Percentiles rank a stretch among this genome's conserved stretches.
Evolutionary conservation across 2,113 vertebrate species (phyloP).

Genomic region (Eublepharis macularius): DNA sequence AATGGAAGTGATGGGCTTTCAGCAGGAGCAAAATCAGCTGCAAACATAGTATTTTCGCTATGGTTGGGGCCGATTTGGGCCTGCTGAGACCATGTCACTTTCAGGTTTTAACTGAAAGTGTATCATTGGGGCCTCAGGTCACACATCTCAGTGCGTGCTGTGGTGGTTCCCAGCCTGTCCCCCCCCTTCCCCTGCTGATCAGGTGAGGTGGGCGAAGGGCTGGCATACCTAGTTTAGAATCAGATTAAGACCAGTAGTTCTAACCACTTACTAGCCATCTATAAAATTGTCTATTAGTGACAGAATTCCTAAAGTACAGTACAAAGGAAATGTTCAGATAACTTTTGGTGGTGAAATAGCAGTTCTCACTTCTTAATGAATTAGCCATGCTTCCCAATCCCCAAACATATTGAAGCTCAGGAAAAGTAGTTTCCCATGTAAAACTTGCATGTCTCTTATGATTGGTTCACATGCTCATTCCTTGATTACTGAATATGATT

Average conservation of each 20-base stretch:
- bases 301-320: conserved; percentile 3
- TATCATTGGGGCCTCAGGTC: too few species aligned
- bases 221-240: too few species aligned
- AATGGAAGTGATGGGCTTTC: too few species aligned
- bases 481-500: not conserved
- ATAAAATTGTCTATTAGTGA: not conserved
- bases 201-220: too few species aligned
- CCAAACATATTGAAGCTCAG: not conserved
- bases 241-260: not conserved
- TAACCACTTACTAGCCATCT: not conserved
- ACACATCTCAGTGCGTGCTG: too few species aligned
- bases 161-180: too few species aligned
- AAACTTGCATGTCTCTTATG: not conserved
- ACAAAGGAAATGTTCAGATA: not conserved
- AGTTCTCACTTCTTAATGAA: conserved; percentile 9
- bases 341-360: not conserved
- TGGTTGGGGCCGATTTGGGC: too few species aligned
- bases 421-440: not conserved
- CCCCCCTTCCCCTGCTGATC: too few species aligned
- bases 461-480: not conserved
- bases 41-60: too few species aligned
- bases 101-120: too few species aligned
- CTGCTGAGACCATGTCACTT: too few species aligned
- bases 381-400: not conserved
- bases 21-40: too few species aligned